These are phyloP conservation scores for Stenodema calcarata DNA, from an alignment of 2,888 invertebrate genomes.

Conservation along the genomic window DNA sequence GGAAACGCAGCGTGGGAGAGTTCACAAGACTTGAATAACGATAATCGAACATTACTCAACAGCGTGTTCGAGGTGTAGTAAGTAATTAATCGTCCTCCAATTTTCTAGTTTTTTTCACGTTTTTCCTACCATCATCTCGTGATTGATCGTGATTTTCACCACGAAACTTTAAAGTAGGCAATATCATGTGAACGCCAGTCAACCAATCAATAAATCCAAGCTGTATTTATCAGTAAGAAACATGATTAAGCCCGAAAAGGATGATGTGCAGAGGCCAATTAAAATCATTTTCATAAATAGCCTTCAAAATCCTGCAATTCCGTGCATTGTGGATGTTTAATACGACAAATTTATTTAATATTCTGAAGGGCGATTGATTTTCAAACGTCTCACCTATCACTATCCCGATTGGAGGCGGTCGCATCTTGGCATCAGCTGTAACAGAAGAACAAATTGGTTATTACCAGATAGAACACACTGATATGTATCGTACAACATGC, in stretches of 20 bases:
- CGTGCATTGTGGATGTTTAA: too few relatives aligned
- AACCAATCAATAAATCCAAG: background rate
- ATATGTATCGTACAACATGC: too few relatives aligned
- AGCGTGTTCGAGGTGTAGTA: background rate
- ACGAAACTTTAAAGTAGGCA: background rate
- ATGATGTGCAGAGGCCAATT: too few relatives aligned
- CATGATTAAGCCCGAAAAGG: too few relatives aligned
- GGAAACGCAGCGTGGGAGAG: background rate
- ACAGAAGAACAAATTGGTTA: background rate
- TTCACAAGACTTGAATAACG: background rate
- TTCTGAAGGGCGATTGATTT: too few relatives aligned
- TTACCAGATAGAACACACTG: too few relatives aligned
- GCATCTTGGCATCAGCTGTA: conserved; percentile 45
- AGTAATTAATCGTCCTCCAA: background rate
- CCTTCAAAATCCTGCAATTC: too few relatives aligned
- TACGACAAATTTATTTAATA: too few relatives aligned
- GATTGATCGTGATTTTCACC: background rate
- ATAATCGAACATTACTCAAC: background rate
- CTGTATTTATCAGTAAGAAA: too few relatives aligned
- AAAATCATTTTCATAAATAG: too few relatives aligned
- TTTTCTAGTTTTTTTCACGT: background rate
- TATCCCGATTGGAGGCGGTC: conserved; percentile 38
- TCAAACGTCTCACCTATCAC: conserved; percentile 18
- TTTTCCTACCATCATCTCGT: background rate
- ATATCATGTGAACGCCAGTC: background rate